A percentile compares a stretch with the other conserved stretches of the same genome.
Evolutionary conservation across 2,888 invertebrate species (phyloP).

Genomic region (Torymus auratus): DNA sequence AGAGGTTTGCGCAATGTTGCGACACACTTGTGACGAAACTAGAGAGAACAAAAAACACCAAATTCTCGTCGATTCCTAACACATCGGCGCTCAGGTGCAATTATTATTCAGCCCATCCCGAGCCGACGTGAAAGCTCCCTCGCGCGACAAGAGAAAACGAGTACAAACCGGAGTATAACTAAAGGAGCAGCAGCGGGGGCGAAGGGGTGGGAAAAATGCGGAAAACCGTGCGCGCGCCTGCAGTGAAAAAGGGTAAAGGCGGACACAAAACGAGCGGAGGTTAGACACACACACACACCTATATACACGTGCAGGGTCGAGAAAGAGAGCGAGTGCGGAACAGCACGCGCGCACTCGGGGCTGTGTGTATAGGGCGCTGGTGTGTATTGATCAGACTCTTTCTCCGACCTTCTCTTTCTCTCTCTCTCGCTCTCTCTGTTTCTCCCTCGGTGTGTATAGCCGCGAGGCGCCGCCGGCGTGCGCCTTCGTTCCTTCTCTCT

Average conservation of each 20-base stretch:
- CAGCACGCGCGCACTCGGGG: background rate
- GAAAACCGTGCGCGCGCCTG: constrained; percentile 4
- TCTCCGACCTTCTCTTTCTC: constrained; percentile 10
- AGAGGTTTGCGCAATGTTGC: background rate
- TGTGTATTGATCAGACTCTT: constrained; percentile 47
- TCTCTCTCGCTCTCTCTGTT: constrained; percentile 14
- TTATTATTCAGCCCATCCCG: too few species aligned
- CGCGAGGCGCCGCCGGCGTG: background rate
- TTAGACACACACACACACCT: background rate
- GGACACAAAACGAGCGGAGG: background rate
- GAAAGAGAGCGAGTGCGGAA: background rate
- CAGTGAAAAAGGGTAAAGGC: background rate
- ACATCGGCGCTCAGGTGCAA: too few species aligned
- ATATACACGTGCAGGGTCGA: background rate
- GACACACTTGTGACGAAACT: background rate
- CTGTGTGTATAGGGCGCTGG: background rate
- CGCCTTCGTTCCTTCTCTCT: background rate
- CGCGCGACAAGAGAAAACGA: too few species aligned
- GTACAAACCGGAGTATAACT: too few species aligned
- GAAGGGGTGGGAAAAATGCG: constrained; percentile 8
- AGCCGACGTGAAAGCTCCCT: too few species aligned
- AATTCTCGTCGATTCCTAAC: too few species aligned
- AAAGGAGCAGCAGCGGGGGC: too few species aligned
- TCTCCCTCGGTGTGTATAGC: background rate
- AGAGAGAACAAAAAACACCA: too few species aligned